These are phyloP conservation scores for Gastracanthus pulcherrimus DNA, from an alignment of 2,888 invertebrate species.

Conservation along the genomic window DNA sequence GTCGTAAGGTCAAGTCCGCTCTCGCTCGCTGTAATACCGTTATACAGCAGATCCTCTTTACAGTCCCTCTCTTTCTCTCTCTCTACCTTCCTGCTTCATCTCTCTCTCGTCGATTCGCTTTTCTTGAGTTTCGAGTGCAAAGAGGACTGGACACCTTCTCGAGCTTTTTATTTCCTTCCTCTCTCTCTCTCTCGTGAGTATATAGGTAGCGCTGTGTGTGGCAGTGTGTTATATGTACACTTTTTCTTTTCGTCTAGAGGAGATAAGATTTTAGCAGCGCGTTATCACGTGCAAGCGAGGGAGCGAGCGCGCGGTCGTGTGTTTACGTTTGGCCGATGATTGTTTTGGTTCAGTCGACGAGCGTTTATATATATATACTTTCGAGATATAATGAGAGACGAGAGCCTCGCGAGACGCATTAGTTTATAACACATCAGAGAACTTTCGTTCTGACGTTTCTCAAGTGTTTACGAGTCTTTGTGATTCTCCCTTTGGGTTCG, in stretches of 20 bases:
- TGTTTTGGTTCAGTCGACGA: conserved; percentile 25
- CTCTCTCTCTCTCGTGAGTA: too few species aligned
- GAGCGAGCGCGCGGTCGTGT: background rate
- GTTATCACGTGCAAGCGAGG: conserved; percentile 22
- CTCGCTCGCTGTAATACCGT: conserved; percentile 20
- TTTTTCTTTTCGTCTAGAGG: background rate
- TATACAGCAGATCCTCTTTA: conserved; percentile 7
- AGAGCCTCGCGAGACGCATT: background rate
- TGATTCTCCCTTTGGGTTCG: background rate
- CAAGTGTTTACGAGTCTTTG: background rate
- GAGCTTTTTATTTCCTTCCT: background rate
- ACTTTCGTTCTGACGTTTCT: background rate
- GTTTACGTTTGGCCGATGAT: conserved; percentile 31
- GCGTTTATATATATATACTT: background rate
- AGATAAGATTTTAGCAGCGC: conserved; percentile 34
- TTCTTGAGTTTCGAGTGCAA: background rate
- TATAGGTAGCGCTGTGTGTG: background rate
- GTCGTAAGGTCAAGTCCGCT: conserved; percentile 24
- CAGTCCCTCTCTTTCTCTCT: conserved; percentile 34
- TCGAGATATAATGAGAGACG: background rate
- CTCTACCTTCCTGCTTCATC: background rate
- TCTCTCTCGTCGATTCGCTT: background rate
- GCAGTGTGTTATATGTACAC: background rate
- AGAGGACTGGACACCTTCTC: background rate
- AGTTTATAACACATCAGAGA: background rate